Evolutionary conservation across 1,140 invertebrate species (phyloP).

Genomic region (Hirudo medicinalis): DNA sequence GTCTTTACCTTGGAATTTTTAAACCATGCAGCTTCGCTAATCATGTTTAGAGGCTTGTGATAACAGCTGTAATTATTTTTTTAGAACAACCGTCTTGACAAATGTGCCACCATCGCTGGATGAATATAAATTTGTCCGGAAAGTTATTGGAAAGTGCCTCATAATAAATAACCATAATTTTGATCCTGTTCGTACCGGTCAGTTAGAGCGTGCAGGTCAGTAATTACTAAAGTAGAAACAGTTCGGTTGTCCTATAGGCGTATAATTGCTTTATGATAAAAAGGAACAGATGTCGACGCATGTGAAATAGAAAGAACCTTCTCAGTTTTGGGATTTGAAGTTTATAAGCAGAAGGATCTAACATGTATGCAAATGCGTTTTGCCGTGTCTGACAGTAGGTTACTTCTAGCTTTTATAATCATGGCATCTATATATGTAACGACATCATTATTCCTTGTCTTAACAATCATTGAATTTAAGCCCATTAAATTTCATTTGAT

Average conservation of each 20-base stretch:
- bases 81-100: background rate
- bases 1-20: too few species aligned
- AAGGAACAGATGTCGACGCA: conserved; percentile 55
- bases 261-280: too few species aligned
- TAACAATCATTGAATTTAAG: background rate
- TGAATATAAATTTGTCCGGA: conserved; percentile 41
- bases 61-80: too few species aligned
- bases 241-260: too few species aligned
- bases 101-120: conserved; percentile 9
- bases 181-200: conserved; percentile 34
- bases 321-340: conserved; percentile 57
- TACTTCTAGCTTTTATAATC: too few species aligned
- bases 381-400: background rate
- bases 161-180: conserved; percentile 72
- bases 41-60: too few species aligned
- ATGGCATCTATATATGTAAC: too few species aligned
- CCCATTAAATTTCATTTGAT: conserved; percentile 1
- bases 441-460: too few species aligned
- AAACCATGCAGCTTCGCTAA: too few species aligned
- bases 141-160: conserved; percentile 58
- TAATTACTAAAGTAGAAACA: too few species aligned
- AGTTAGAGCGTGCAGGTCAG: conserved; percentile 44
- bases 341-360: conserved; percentile 49
- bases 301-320: conserved; percentile 43
- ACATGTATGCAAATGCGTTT: conserved; percentile 47